Percentiles rank a stretch among this genome's conserved stretches.
phyloP scores from a whole-genome alignment of 2,888 invertebrate genomes.

The Alcis repandata region DNA sequence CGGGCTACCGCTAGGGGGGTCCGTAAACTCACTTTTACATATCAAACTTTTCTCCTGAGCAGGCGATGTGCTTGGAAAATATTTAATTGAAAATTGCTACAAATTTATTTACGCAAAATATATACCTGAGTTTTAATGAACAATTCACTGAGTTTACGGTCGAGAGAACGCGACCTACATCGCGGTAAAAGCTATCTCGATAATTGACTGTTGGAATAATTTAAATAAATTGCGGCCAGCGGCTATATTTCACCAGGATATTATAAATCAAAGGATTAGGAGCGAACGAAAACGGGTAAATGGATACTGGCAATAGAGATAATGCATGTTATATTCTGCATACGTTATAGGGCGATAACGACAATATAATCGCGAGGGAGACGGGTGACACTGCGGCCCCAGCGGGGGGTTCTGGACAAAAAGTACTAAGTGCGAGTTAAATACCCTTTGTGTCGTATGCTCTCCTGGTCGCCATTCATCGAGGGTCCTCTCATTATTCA shows the following conservation, averaged over 20 bases:
- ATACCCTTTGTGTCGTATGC: slow-evolving; percentile 83
- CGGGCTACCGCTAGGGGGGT: slow-evolving; percentile 62
- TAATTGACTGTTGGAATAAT: slow-evolving; percentile 85
- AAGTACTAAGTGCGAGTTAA: slow-evolving; percentile 86
- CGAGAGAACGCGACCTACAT: slow-evolving; percentile 66
- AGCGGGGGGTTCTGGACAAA: slow-evolving; percentile 74
- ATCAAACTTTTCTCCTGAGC: slow-evolving; percentile 60
- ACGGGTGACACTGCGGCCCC: slow-evolving; percentile 56
- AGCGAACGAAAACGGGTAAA: slow-evolving; percentile 70
- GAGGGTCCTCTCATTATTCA: slow-evolving; percentile 85
- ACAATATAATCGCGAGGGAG: slow-evolving; percentile 76
- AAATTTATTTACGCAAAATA: slow-evolving; percentile 52
- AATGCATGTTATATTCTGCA: slow-evolving; percentile 83
- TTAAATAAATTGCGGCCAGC: slow-evolving; percentile 82
- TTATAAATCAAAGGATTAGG: slow-evolving; percentile 86
- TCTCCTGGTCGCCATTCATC: slow-evolving; percentile 75
- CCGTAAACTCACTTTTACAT: slow-evolving; percentile 60
- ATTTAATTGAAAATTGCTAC: slow-evolving; percentile 53
- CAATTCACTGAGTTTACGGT: slow-evolving; percentile 55
- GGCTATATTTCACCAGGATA: slow-evolving; percentile 79
- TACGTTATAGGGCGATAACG: slow-evolving; percentile 85
- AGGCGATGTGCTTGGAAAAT: slow-evolving; percentile 39
- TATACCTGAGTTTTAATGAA: slow-evolving; percentile 55
- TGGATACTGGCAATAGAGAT: slow-evolving; percentile 82
- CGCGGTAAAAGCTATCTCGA: slow-evolving; percentile 77